These are phyloP conservation scores for Tenualosa ilisha DNA, from an alignment of 2,797 vertebrate species.

Conservation along the genomic window DNA sequence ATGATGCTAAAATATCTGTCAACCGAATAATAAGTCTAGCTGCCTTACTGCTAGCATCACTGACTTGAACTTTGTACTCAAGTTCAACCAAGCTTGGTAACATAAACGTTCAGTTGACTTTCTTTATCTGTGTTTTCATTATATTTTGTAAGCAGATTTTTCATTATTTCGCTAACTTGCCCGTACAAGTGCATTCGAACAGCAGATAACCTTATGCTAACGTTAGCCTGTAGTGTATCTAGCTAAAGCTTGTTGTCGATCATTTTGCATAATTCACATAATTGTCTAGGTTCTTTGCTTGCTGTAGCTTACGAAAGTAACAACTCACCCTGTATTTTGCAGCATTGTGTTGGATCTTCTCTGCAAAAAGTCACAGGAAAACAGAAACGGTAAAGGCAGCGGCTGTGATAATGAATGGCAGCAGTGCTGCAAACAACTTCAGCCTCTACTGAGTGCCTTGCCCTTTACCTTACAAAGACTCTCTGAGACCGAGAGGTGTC, in stretches of 20 bases:
- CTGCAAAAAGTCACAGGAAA: neutral
- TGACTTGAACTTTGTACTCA: neutral
- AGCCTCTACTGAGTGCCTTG: neutral
- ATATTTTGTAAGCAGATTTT: too few species aligned
- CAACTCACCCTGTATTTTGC: conserved; percentile 76
- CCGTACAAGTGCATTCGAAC: neutral
- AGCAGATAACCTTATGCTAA: neutral
- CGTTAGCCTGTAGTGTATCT: neutral
- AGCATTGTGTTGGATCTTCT: conserved; percentile 59
- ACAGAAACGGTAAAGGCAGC: neutral
- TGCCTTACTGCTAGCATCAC: neutral
- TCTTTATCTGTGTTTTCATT: neutral
- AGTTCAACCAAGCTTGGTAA: neutral
- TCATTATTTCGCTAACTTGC: neutral
- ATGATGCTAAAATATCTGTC: neutral
- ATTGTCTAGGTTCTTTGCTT: neutral
- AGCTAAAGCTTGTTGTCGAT: neutral
- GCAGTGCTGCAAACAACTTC: neutral
- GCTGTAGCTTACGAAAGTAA: neutral
- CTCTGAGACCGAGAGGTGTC: neutral
- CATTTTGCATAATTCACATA: neutral
- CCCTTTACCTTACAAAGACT: conserved; percentile 28
- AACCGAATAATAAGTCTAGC: neutral
- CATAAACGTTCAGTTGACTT: neutral
- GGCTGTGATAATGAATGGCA: neutral